A percentile compares a stretch with the other conserved stretches of the same genome.
phyloP scores from a whole-genome alignment of 2,797 vertebrate genomes.

The Geotria australis region DNA sequence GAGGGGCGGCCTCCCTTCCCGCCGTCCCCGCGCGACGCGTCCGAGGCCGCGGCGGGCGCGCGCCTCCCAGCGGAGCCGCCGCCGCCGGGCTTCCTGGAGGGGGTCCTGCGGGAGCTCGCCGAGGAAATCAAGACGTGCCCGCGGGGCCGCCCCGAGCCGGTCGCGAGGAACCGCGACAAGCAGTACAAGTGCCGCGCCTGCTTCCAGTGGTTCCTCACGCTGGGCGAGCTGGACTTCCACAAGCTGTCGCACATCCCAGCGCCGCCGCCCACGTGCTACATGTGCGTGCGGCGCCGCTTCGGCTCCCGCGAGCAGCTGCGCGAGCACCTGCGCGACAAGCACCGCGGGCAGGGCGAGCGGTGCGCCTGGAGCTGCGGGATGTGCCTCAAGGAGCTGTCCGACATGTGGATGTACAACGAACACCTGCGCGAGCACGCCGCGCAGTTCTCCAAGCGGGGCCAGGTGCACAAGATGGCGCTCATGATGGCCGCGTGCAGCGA shows the following conservation, averaged over 20 bases:
- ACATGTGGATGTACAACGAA: conserved; percentile 97
- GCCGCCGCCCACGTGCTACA: conserved; percentile 83
- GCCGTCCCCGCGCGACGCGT: background rate
- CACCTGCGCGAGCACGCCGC: conserved; percentile 75
- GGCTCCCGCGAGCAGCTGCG: conserved; percentile 67
- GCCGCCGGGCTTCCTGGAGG: background rate
- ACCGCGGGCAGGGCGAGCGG: conserved; percentile 39
- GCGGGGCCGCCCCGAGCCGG: conserved; percentile 8
- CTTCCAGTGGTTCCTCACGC: conserved; percentile 65
- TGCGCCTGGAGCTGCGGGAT: conserved; percentile 94
- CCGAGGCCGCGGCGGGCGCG: background rate
- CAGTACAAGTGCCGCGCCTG: conserved; percentile 87
- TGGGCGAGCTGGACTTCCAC: conserved; percentile 77
- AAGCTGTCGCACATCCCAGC: conserved; percentile 73
- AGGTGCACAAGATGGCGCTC: conserved; percentile 17
- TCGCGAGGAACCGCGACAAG: conserved; percentile 38
- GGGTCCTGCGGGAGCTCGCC: no score
- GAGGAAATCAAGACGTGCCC: background rate
- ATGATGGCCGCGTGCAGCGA: background rate
- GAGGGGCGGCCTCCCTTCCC: no score
- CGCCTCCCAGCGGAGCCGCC: background rate
- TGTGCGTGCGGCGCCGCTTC: conserved; percentile 93
- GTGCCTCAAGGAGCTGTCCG: conserved; percentile 77
- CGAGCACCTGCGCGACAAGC: conserved; percentile 71
- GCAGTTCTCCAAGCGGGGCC: conserved; percentile 60